These are phyloP conservation scores for Holacanthus passer DNA, from an alignment of 2,113 vertebrate species.

Conservation along the genomic window DNA sequence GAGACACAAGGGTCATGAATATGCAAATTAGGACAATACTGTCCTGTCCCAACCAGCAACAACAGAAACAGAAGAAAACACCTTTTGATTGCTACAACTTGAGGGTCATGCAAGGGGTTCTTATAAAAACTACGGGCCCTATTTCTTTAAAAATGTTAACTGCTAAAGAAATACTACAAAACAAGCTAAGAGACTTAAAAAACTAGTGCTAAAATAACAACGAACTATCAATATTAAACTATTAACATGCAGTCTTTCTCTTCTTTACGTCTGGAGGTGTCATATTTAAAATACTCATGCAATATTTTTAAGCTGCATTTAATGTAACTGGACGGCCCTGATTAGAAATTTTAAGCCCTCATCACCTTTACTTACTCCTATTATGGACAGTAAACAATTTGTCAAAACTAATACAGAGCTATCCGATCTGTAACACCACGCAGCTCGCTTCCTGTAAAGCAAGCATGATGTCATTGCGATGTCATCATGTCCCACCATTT, in stretches of 20 bases:
- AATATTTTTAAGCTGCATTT: conserved; percentile 54
- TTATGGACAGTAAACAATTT: conserved; percentile 5
- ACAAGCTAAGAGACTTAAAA: conserved; percentile 10
- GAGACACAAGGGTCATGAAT: conserved; percentile 93
- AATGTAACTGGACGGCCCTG: conserved; percentile 8
- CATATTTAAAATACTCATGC: conserved; percentile 84
- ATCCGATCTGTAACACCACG: conserved; percentile 56
- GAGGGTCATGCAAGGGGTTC: conserved; percentile 86
- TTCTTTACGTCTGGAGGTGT: conserved; percentile 65
- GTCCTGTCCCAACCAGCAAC: conserved; percentile 81
- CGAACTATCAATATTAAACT: conserved; percentile 35
- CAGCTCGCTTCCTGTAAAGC: conserved; percentile 73
- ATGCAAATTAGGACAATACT: conserved; percentile 94
- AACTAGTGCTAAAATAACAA: conserved; percentile 19
- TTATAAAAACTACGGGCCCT: conserved; percentile 44
- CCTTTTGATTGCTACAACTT: conserved; percentile 71
- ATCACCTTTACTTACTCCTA: conserved; percentile 22
- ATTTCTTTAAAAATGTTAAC: conserved; percentile 24
- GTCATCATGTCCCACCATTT: conserved; percentile 84
- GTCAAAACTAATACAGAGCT: conserved; percentile 30
- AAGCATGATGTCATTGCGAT: conserved; percentile 73
- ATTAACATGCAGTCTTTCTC: conserved; percentile 84
- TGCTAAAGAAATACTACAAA: conserved; percentile 37
- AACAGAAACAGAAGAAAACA: conserved; percentile 90
- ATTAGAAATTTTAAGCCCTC: conserved; percentile 36